A percentile compares a stretch with the other conserved stretches of the same genome.
These are phyloP conservation scores for Acanthochromis polyacanthus DNA, from an alignment of 2,113 vertebrate species.

Conservation along the genomic window DNA sequence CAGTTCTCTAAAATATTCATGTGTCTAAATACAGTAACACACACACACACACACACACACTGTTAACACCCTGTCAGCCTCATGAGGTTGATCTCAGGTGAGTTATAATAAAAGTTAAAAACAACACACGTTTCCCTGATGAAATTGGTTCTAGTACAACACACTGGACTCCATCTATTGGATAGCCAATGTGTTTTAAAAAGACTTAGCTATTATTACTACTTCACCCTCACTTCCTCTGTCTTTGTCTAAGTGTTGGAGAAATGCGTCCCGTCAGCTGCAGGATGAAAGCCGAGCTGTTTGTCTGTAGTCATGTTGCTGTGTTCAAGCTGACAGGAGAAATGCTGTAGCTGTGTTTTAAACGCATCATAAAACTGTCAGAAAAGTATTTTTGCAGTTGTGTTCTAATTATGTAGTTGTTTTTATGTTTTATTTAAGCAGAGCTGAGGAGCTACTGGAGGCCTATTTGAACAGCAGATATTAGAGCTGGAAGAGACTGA, in stretches of 20 bases:
- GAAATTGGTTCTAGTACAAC: constrained; percentile 13
- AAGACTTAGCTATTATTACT: constrained; percentile 17
- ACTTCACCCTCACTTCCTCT: background rate
- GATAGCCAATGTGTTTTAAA: constrained; percentile 6
- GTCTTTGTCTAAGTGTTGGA: too few species aligned
- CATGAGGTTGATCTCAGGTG: constrained; percentile 8
- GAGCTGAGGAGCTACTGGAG: background rate
- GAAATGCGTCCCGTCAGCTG: too few species aligned
- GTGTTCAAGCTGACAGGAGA: background rate
- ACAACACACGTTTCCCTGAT: background rate
- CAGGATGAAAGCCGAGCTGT: too few species aligned
- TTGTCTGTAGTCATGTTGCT: background rate
- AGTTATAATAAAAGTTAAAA: background rate
- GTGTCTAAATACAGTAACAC: background rate
- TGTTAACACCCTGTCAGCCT: background rate
- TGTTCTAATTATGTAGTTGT: too few species aligned
- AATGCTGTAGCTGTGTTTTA: background rate
- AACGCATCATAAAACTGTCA: background rate
- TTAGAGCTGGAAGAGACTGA: too few species aligned
- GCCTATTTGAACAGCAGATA: background rate
- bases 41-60: too few species aligned
- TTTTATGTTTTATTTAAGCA: too few species aligned
- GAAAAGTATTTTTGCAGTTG: background rate
- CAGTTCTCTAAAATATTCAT: background rate
- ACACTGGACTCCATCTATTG: background rate